Conservation (phyloP, 2,888 invertebrate genomes). For the Cosmia trapezina region DNA sequence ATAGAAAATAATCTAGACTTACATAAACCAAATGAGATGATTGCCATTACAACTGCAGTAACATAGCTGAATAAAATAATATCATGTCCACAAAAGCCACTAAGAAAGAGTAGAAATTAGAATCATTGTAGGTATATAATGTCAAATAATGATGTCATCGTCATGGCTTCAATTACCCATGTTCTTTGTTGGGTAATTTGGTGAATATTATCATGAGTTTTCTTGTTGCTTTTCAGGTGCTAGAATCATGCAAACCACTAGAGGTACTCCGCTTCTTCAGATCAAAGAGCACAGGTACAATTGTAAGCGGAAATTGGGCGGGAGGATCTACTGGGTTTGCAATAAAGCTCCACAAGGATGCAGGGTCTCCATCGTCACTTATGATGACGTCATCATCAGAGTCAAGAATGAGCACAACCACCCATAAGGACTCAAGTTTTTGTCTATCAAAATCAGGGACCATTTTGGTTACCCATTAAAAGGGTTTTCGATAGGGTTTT, state of each 20-base stretch:
- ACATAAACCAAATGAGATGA: no score
- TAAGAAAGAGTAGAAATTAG: no score
- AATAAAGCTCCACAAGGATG: constrained; percentile 67
- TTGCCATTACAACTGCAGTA: no score
- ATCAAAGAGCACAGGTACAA: constrained; percentile 50
- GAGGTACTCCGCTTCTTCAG: constrained; percentile 59
- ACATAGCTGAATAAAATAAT: no score
- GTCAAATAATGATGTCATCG: no score
- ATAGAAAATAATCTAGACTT: no score
- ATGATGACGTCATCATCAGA: constrained; percentile 64
- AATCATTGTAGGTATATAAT: no score
- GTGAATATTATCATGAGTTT: constrained; percentile 5
- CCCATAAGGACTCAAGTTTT: neutral
- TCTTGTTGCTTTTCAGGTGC: constrained; percentile 41
- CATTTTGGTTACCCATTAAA: no score
- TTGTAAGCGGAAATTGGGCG: constrained; percentile 54
- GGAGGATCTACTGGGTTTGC: constrained; percentile 62
- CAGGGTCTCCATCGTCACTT: constrained; percentile 70
- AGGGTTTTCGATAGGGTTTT: no score
- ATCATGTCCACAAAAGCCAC: no score
- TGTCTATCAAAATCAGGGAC: no score
- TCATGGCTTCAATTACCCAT: neutral
- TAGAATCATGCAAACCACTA: constrained; percentile 50
- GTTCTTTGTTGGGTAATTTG: neutral
- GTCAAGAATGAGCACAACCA: constrained; percentile 68